Percentiles rank a stretch among this genome's conserved stretches.
These are phyloP conservation scores for Theristicus caerulescens DNA, from an alignment of 2,113 vertebrate genomes.

Conservation along the genomic window DNA sequence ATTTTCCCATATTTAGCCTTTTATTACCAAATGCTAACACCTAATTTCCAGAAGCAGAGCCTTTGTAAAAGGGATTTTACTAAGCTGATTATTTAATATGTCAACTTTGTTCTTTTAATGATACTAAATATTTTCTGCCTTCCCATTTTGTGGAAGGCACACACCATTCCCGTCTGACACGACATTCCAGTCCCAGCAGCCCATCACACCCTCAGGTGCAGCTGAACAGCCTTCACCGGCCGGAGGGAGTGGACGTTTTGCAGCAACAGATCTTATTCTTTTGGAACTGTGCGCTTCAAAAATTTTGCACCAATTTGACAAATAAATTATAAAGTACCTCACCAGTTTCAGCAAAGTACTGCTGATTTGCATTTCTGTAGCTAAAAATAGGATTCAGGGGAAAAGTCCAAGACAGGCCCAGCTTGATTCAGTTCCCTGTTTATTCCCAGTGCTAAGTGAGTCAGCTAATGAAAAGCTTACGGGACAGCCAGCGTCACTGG, in stretches of 20 bases:
- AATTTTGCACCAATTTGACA: neutral
- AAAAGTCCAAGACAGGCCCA: constrained; percentile 16
- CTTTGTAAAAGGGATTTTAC: neutral
- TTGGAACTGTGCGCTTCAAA: neutral
- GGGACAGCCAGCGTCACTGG: neutral
- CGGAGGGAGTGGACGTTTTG: neutral
- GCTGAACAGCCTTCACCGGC: neutral
- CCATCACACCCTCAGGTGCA: neutral
- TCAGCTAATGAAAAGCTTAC: constrained; percentile 18
- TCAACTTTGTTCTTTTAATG: neutral
- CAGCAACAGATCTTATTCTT: neutral
- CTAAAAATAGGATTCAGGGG: constrained; percentile 32
- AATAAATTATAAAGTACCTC: constrained; percentile 37
- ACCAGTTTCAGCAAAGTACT: neutral
- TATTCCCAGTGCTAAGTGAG: constrained; percentile 21
- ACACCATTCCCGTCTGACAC: neutral
- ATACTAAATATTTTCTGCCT: neutral
- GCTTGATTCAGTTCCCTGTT: neutral
- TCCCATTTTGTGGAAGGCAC: neutral
- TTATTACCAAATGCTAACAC: neutral
- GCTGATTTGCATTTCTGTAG: constrained; percentile 9
- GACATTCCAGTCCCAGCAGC: neutral
- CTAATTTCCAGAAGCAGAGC: neutral
- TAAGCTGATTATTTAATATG: neutral
- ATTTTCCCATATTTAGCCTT: neutral